phyloP scores from a whole-genome alignment of 2,797 vertebrate genomes.

The Molossus alvarezi region DNA sequence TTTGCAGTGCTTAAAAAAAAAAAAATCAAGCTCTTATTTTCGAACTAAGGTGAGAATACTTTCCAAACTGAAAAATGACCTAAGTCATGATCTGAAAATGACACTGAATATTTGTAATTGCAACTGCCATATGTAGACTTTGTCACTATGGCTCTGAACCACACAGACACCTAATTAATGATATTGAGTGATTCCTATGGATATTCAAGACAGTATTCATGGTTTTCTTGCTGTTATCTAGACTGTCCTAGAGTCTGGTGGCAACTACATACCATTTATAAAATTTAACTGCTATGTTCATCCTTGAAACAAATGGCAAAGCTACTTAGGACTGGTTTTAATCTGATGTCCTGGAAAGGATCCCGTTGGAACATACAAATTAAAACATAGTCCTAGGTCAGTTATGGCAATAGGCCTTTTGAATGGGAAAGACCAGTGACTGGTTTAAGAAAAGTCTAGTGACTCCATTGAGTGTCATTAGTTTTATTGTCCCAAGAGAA shows the following conservation, averaged over 20 bases:
- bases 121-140: background rate
- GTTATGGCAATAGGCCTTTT: slow-evolving; percentile 69
- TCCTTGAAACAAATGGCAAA: slow-evolving; percentile 71
- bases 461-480: slow-evolving; percentile 67
- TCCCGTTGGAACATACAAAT: slow-evolving; percentile 41
- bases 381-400: slow-evolving; percentile 68
- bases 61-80: background rate
- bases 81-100: background rate
- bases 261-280: slow-evolving; percentile 16
- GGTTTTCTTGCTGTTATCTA: background rate
- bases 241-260: background rate
- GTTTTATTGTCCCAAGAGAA: slow-evolving; percentile 68
- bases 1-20: background rate
- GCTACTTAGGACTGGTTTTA: slow-evolving; percentile 64
- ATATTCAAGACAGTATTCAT: background rate
- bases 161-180: background rate
- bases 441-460: slow-evolving; percentile 58
- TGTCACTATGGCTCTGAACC: background rate
- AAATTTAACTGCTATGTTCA: slow-evolving; percentile 69
- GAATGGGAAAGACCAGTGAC: slow-evolving; percentile 35
- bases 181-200: background rate
- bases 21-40: background rate
- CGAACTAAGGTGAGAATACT: background rate
- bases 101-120: background rate
- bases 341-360: slow-evolving; percentile 57